A percentile compares a stretch with the other conserved stretches of the same genome.
These are phyloP conservation scores for Cololabis saira DNA, from an alignment of 2,113 vertebrate species.

Conservation along the genomic window DNA sequence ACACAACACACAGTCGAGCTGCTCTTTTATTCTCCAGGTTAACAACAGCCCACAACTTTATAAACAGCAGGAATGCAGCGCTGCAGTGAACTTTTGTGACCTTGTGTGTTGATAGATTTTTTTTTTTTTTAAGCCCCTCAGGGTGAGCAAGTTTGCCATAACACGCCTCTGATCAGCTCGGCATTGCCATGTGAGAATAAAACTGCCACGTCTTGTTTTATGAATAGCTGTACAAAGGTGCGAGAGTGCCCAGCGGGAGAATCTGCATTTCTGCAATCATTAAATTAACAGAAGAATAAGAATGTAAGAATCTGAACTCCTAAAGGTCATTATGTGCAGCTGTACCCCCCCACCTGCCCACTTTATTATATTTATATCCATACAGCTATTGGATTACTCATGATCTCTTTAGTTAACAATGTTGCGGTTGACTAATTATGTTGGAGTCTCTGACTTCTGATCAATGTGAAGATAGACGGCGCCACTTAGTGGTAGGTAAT, in stretches of 20 bases:
- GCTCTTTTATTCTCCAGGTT: background rate
- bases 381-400: too few relatives aligned
- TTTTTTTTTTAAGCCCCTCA: background rate
- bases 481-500: slow-evolving; percentile 43
- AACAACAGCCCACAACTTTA: background rate
- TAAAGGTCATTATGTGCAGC: too few relatives aligned
- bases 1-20: background rate
- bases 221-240: background rate
- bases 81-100: slow-evolving; percentile 8
- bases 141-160: slow-evolving; percentile 14
- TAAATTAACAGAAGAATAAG: background rate
- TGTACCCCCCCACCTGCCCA: too few relatives aligned
- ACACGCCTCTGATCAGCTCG: slow-evolving; percentile 22
- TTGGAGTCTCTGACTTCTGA: background rate
- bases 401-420: too few relatives aligned
- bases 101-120: background rate
- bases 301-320: too few relatives aligned
- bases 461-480: slow-evolving; percentile 6
- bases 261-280: background rate
- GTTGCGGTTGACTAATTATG: background rate
- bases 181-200: slow-evolving; percentile 22
- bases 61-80: slow-evolving; percentile 9
- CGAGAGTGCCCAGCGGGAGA: background rate
- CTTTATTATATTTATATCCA: too few relatives aligned
- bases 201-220: slow-evolving; percentile 13